phyloP scores from a whole-genome alignment of 2,888 invertebrate genomes.

The Hyposoter didymator region DNA sequence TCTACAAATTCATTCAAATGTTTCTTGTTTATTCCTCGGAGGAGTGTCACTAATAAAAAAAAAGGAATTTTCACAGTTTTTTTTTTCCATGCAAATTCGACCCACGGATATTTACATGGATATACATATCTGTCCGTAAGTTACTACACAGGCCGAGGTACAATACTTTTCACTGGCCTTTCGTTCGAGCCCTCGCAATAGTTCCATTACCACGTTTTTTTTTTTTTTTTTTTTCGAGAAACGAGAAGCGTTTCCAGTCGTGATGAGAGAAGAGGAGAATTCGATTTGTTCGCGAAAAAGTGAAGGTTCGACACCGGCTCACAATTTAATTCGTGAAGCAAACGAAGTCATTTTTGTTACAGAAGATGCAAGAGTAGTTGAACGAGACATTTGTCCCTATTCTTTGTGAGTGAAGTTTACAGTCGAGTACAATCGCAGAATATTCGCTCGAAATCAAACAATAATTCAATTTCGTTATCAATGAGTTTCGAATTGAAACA shows the following conservation, averaged over 20 bases:
- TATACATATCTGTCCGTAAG: too few species aligned
- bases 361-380: slow-evolving; percentile 16
- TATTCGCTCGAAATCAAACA: background rate
- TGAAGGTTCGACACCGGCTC: slow-evolving; percentile 43
- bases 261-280: slow-evolving; percentile 47
- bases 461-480: background rate
- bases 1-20: too few species aligned
- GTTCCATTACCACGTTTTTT: slow-evolving; percentile 60
- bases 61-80: too few species aligned
- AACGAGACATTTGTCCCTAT: slow-evolving; percentile 13
- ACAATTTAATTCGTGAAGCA: slow-evolving; percentile 16
- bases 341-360: slow-evolving; percentile 42
- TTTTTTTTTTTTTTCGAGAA: slow-evolving; percentile 58
- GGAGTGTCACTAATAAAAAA: too few species aligned
- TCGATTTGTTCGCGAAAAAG: slow-evolving; percentile 59
- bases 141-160: slow-evolving; percentile 35
- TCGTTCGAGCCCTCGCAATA: slow-evolving; percentile 49
- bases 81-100: background rate
- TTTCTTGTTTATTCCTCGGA: too few species aligned
- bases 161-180: slow-evolving; percentile 42
- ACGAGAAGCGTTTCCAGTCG: slow-evolving; percentile 13
- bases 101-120: background rate
- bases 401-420: background rate
- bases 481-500: background rate
- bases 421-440: background rate